These are phyloP conservation scores for Lottia gigantea DNA, from an alignment of 2,888 invertebrate genomes.

Conservation along the genomic window DNA sequence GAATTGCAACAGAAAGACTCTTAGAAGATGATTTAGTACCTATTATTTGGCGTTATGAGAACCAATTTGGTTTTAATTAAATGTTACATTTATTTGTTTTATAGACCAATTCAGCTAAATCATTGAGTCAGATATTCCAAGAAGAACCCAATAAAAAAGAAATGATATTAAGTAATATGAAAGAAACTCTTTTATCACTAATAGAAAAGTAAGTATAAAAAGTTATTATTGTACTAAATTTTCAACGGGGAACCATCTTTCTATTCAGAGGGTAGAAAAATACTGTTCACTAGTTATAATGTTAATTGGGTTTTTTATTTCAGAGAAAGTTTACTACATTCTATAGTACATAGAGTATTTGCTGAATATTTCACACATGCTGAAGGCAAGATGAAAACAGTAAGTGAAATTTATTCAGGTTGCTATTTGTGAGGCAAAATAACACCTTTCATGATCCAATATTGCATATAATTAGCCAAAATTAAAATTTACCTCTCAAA, in stretches of 20 bases:
- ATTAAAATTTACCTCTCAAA: too few relatives aligned
- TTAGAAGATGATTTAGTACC: too few relatives aligned
- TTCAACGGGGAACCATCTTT: too few relatives aligned
- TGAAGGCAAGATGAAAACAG: slow-evolving; percentile 59
- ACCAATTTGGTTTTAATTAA: too few relatives aligned
- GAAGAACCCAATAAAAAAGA: slow-evolving; percentile 69
- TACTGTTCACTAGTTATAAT: too few relatives aligned
- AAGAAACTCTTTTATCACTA: slow-evolving; percentile 68
- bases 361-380: slow-evolving; percentile 84
- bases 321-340: slow-evolving; percentile 69
- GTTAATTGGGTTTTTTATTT: slow-evolving; percentile 39
- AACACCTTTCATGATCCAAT: too few relatives aligned
- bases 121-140: slow-evolving; percentile 78
- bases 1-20: too few relatives aligned
- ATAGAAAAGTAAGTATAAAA: slow-evolving; percentile 69
- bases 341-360: slow-evolving; percentile 83
- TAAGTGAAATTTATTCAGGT: slow-evolving; percentile 37
- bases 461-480: too few relatives aligned
- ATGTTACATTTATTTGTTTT: slow-evolving; percentile 20
- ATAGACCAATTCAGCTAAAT: slow-evolving; percentile 73
- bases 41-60: too few relatives aligned
- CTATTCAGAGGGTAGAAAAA: too few relatives aligned
- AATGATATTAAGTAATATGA: slow-evolving; percentile 69
- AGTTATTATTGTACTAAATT: too few relatives aligned
- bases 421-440: too few relatives aligned